A percentile compares a stretch with the other conserved stretches of the same genome.
These are phyloP conservation scores for Corynorhinus townsendii DNA, from an alignment of 2,113 vertebrate species.

Conservation along the genomic window DNA sequence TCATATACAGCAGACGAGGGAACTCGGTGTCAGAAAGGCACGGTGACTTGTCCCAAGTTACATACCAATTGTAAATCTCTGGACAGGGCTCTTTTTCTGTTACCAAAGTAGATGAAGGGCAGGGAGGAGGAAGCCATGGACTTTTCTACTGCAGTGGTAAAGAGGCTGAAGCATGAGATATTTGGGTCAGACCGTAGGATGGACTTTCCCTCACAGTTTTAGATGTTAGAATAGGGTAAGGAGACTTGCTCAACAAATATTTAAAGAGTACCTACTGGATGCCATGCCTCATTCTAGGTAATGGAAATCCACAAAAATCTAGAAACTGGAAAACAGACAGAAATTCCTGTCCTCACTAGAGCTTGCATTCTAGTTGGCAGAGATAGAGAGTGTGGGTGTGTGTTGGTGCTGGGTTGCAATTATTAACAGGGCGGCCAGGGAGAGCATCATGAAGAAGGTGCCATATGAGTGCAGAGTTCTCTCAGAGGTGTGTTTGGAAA, in stretches of 20 bases:
- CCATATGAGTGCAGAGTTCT: neutral
- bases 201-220: neutral
- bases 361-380: neutral
- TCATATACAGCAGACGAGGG: neutral
- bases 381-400: neutral
- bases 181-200: neutral
- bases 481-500: neutral
- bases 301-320: neutral
- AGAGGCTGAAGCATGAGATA: neutral
- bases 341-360: neutral
- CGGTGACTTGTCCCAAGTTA: neutral
- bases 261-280: neutral
- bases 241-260: neutral
- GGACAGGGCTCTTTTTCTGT: neutral
- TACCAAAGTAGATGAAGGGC: neutral
- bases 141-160: neutral
- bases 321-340: neutral
- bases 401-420: neutral
- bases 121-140: neutral
- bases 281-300: neutral
- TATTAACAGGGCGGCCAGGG: neutral
- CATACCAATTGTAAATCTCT: neutral
- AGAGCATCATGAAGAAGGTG: neutral
- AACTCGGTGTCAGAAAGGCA: conserved; percentile 2
- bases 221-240: neutral